Base-by-base conservation (phyloP, 2,888 invertebrate species). In the Brenthis hecate region DNA sequence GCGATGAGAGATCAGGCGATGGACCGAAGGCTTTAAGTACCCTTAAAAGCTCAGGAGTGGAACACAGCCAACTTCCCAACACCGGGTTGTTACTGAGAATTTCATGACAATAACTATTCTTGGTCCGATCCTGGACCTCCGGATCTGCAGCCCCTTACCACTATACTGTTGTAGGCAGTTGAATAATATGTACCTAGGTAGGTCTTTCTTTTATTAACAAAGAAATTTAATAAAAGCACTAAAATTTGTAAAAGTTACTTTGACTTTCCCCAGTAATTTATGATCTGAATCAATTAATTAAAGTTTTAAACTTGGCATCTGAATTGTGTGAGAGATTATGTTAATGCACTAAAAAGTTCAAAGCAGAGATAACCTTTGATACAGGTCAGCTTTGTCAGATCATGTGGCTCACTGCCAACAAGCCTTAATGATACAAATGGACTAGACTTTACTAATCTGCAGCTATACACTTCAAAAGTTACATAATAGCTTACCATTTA, bases 311-410 rank as follows among this genome's bases (percentile, higher is more conserved):
- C 23, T 47, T 58, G 43, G 6, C 3, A 23, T 48, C 50, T 60
- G 28, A 2, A 60, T 50, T 60, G 2, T 6, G 48, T 58, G n/a
- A 58, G 5, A 28, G 14, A 28, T 58, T 23, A 58, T 50, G 28
- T 28, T 50, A 60, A 11, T 43, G 11, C 11, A 8, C 28, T 50
- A 28, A 13, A 60, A 36, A 28, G 16, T 60, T 60, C 28, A 28
- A 50, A 60, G 48, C 32, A 50, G n/a, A 28, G 50, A 50, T 53
- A 53, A 36, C 51, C 53, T 53, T 53, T 53, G 51, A 32, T 53
- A 53, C 16, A 62, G 53, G 36, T 62, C 62, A 62, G 62, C 62
- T 62, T 53, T 51, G 62, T 36, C 53, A 19, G 53, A 51, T 62
- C 53, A 60, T 36, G 62, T 62, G 62, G 62, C 53, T 36, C 36